Percentiles rank a stretch among this genome's conserved stretches.
Conservation (phyloP, 2,113 vertebrate species). For the Pygoscelis adeliae region DNA sequence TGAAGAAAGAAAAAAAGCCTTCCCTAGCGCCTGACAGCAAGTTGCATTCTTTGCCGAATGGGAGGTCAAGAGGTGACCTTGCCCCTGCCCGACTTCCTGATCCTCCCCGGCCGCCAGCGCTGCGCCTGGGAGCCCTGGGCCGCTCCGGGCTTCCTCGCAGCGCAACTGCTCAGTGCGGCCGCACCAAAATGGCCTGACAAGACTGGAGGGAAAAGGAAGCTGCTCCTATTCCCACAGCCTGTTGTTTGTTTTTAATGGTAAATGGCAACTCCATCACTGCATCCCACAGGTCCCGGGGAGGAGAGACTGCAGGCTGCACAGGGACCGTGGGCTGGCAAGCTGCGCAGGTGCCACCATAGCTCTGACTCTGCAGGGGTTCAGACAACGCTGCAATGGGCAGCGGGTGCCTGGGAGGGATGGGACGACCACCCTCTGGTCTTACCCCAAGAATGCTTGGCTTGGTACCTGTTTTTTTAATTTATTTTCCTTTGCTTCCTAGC, state of each 20-base stretch:
- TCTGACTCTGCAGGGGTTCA: neutral
- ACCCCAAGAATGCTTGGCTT: neutral
- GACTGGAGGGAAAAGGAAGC: constrained; percentile 67
- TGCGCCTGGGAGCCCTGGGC: neutral
- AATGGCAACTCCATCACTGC: constrained; percentile 24
- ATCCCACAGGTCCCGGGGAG: neutral
- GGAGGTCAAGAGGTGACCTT: constrained; percentile 51
- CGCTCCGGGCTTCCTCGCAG: neutral
- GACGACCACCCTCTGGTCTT: neutral
- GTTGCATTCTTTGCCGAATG: constrained; percentile 10
- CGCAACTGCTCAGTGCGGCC: neutral
- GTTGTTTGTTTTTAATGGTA: constrained; percentile 61
- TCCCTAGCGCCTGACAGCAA: constrained; percentile 12
- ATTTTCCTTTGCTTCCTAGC: neutral
- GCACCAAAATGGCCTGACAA: constrained; percentile 9
- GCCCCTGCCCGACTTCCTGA: constrained; percentile 48
- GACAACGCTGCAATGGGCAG: neutral
- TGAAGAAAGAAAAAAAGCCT: neutral
- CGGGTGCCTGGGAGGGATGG: accelerated
- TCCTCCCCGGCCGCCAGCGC: neutral
- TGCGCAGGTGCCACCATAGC: neutral
- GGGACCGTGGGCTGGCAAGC: accelerated
- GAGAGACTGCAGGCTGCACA: accelerated
- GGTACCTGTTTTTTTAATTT: neutral
- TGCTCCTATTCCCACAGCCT: constrained; percentile 62